phyloP scores from a whole-genome alignment of 2,113 vertebrate species.

The Haplotaxodon microlepis region DNA sequence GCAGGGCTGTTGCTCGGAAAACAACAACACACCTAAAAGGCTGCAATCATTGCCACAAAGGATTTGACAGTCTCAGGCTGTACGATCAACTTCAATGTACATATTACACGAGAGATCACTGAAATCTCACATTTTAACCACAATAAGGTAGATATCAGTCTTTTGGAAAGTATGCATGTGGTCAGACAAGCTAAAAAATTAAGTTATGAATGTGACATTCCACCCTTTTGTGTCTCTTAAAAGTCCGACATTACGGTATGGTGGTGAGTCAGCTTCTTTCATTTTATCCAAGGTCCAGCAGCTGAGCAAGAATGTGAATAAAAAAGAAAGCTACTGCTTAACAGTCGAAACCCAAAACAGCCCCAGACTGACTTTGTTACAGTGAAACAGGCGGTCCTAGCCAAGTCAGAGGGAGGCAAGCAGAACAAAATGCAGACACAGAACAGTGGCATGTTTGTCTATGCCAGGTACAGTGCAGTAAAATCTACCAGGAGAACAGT shows the following conservation, averaged over 20 bases:
- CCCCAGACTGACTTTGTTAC: neutral
- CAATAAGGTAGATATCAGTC: neutral
- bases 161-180: neutral
- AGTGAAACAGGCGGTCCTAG: conserved; percentile 20
- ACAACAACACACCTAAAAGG: neutral
- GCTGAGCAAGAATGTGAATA: conserved; percentile 6
- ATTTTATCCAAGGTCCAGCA: neutral
- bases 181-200: neutral
- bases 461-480: conserved; percentile 85
- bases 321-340: conserved; percentile 21
- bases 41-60: neutral
- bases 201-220: neutral
- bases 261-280: neutral
- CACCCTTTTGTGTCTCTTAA: neutral
- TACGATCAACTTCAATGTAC: neutral
- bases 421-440: conserved; percentile 72
- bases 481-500: conserved; percentile 25
- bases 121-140: neutral
- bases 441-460: conserved; percentile 77
- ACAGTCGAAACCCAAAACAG: conserved; percentile 31
- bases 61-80: neutral
- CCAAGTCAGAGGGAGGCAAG: conserved; percentile 25
- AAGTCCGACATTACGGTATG: neutral
- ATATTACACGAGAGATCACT: neutral
- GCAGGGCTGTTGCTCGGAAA: neutral